A percentile compares a stretch with the other conserved stretches of the same genome.
Conservation (phyloP, 2,113 vertebrate species). For the Kryptolebias marmoratus region DNA sequence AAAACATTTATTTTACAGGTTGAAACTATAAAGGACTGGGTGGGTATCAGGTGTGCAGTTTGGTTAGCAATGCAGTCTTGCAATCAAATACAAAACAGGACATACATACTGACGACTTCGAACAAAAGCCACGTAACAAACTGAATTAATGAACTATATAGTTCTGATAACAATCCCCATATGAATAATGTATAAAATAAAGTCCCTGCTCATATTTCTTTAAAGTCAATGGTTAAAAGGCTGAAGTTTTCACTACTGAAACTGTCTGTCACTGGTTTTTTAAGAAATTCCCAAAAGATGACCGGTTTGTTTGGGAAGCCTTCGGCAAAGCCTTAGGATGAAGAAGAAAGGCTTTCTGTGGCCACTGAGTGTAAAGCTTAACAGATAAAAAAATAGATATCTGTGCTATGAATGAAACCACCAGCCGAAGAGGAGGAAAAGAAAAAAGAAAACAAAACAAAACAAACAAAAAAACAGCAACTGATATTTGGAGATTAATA, state of each 20-base stretch:
- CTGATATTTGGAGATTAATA: slow-evolving; percentile 42
- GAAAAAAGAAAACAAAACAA: slow-evolving; percentile 33
- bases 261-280: not conserved
- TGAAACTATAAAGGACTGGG: no score
- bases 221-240: not conserved
- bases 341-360: slow-evolving; percentile 25
- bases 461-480: no score
- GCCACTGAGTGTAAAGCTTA: slow-evolving; percentile 11
- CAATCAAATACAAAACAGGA: no score
- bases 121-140: no score
- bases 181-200: not conserved
- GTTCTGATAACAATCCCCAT: no score
- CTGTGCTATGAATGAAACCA: slow-evolving; percentile 13
- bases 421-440: slow-evolving; percentile 31
- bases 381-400: slow-evolving; percentile 5
- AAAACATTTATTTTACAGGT: no score
- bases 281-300: slow-evolving; percentile 43
- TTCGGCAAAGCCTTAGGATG: slow-evolving; percentile 32
- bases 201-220: not conserved
- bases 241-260: not conserved
- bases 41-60: no score
- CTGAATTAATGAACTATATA: no score
- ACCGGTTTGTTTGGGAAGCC: slow-evolving; percentile 15
- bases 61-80: no score
- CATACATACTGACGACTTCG: no score